Conservation (phyloP, 2,888 invertebrate genomes). For the Dasysyrphus tricinctus region DNA sequence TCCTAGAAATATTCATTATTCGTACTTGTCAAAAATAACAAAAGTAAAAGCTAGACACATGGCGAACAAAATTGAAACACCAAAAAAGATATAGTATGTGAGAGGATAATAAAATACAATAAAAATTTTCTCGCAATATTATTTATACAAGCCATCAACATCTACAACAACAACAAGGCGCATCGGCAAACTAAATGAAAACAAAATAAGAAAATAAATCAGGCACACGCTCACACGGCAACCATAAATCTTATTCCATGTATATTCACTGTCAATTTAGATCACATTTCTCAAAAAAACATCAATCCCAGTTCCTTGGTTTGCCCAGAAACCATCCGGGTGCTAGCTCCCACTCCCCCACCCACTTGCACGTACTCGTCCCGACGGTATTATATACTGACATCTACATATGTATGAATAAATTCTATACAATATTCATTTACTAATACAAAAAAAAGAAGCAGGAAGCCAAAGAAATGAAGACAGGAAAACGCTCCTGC, state of each 20-base stretch:
- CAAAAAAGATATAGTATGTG: not conserved
- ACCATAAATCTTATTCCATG: slow-evolving; percentile 56
- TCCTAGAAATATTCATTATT: too few relatives aligned
- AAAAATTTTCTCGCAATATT: slow-evolving; percentile 24
- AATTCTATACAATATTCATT: slow-evolving; percentile 37
- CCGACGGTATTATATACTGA: slow-evolving; percentile 26
- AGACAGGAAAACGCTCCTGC: not conserved
- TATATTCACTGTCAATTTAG: slow-evolving; percentile 56
- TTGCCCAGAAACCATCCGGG: not conserved
- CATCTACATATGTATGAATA: slow-evolving; percentile 37
- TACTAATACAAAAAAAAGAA: slow-evolving; percentile 20
- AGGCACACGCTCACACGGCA: slow-evolving; percentile 26
- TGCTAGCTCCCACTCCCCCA: not conserved
- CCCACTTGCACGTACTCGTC: not conserved
- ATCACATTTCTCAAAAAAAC: slow-evolving; percentile 55
- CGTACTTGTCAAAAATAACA: too few relatives aligned
- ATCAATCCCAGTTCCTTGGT: slow-evolving; percentile 12
- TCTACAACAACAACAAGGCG: too few relatives aligned
- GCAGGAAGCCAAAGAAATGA: not conserved
- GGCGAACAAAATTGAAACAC: not conserved
- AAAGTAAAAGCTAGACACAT: too few relatives aligned
- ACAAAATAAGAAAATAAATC: slow-evolving; percentile 30
- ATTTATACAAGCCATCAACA: slow-evolving; percentile 12
- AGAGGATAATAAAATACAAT: slow-evolving; percentile 35
- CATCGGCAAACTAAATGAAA: slow-evolving; percentile 1